These are phyloP conservation scores for Morelia viridis DNA, from an alignment of 2,797 vertebrate genomes.

Conservation along the genomic window DNA sequence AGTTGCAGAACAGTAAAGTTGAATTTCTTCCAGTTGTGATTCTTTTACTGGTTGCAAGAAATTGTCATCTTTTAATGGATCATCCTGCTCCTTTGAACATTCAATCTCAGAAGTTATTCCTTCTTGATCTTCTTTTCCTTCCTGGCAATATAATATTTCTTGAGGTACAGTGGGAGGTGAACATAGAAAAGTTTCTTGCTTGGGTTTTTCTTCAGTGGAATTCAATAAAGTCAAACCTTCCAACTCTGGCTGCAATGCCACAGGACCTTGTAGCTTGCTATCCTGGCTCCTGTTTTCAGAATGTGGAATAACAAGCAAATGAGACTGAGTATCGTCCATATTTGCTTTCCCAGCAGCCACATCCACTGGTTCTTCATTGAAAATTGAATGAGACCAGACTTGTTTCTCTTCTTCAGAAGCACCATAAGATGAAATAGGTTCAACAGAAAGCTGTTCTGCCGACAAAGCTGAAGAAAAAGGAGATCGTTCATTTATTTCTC, in stretches of 20 bases:
- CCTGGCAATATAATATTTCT: background rate
- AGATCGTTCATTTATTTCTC: background rate
- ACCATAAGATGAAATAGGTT: background rate
- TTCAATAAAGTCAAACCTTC: conserved; percentile 1
- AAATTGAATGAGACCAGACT: background rate
- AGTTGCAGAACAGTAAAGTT: conserved; percentile 21
- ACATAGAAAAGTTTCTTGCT: background rate
- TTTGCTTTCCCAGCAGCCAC: background rate
- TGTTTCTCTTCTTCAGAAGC: background rate
- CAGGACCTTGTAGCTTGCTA: background rate
- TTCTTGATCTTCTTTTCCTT: background rate
- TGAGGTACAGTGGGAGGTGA: background rate
- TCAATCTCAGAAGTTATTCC: conserved; percentile 17
- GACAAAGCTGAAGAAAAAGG: background rate
- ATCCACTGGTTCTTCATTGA: background rate
- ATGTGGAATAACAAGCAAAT: background rate
- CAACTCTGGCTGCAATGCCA: background rate
- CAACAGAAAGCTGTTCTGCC: background rate
- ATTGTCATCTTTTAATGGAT: background rate
- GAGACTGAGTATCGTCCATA: background rate
- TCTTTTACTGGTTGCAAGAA: conserved; percentile 22
- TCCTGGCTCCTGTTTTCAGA: background rate
- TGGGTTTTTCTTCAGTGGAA: background rate
- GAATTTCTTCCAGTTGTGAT: conserved; percentile 27
- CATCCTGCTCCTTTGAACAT: conserved; percentile 32